Percentiles rank a stretch among this genome's conserved stretches.
Conservation (phyloP, 2,888 invertebrate genomes). For the Hirtodrosophila trivittata region DNA sequence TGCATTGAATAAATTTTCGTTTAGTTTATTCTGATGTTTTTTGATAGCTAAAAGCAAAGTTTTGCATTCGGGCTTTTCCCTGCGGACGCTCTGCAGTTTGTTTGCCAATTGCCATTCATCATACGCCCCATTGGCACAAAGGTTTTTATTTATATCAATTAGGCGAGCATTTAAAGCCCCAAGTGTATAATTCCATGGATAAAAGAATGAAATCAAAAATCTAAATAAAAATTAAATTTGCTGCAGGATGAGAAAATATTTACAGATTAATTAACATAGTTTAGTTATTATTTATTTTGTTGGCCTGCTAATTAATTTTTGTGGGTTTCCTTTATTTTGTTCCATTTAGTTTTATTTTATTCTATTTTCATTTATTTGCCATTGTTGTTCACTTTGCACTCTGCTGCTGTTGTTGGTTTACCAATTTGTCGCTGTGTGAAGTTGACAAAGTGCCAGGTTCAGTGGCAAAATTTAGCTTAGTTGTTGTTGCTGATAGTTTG, state of each 20-base stretch:
- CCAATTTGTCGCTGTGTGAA: slow-evolving; percentile 58
- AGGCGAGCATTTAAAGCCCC: slow-evolving; percentile 8
- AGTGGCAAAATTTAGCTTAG: slow-evolving; percentile 46
- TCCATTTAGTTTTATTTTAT: slow-evolving; percentile 35
- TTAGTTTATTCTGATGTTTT: neutral
- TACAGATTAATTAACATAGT: slow-evolving; percentile 66
- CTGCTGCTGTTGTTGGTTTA: slow-evolving; percentile 37
- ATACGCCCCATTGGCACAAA: slow-evolving; percentile 12
- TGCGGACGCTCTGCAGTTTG: too few species aligned
- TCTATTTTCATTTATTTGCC: slow-evolving; percentile 14
- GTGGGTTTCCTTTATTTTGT: slow-evolving; percentile 59
- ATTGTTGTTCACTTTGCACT: slow-evolving; percentile 51
- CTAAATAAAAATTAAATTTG: neutral
- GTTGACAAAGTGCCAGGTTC: slow-evolving; percentile 60
- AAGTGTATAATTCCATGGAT: slow-evolving; percentile 13
- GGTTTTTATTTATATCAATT: slow-evolving; percentile 16
- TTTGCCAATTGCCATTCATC: slow-evolving; percentile 6
- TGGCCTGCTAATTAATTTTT: slow-evolving; percentile 70
- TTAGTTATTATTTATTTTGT: slow-evolving; percentile 45
- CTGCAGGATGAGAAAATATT: slow-evolving; percentile 13
- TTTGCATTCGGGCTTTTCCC: too few species aligned
- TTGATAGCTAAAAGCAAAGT: too few species aligned
- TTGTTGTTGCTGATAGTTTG: slow-evolving; percentile 38
- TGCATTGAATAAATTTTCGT: too few species aligned
- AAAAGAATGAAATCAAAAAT: slow-evolving; percentile 11